Evolutionary conservation across 2,888 invertebrate species (phyloP).

Genomic region (Brachynemurus nebulosus): DNA sequence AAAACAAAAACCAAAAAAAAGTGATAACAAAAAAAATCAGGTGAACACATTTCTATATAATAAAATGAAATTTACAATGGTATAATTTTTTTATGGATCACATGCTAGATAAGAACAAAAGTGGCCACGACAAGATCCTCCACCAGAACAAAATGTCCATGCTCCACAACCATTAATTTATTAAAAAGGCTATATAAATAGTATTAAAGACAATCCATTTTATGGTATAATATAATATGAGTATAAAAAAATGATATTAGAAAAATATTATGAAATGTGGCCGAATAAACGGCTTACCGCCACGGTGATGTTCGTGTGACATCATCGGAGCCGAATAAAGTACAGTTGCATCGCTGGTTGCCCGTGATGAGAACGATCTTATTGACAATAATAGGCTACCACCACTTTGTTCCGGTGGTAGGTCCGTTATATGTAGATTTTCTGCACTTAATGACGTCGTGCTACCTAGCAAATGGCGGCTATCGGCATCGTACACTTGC

Average conservation of each 20-base stretch:
- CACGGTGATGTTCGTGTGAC: constrained; percentile 6
- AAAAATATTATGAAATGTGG: neutral
- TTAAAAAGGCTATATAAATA: neutral
- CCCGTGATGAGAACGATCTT: constrained; percentile 34
- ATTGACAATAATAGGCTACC: constrained; percentile 34
- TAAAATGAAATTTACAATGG: constrained; percentile 1
- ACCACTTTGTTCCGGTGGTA: constrained; percentile 31
- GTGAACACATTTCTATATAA: constrained; percentile 2
- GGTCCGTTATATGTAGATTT: constrained; percentile 31
- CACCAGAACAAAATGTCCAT: constrained; percentile 6
- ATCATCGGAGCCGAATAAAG: constrained; percentile 29
- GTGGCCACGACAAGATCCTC: constrained; percentile 2
- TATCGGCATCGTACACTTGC: constrained; percentile 38
- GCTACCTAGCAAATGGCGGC: constrained; percentile 35
- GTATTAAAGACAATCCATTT: too few species aligned
- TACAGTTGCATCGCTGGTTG: constrained; percentile 37
- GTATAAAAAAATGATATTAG: neutral
- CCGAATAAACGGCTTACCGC: constrained; percentile 10
- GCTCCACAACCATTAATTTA: constrained; percentile 3
- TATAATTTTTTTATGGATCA: neutral
- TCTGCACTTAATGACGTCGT: constrained; percentile 35
- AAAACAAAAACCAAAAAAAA: too few species aligned
- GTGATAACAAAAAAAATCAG: too few species aligned
- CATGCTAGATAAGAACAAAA: constrained; percentile 1
- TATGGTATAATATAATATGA: too few species aligned